A percentile compares a stretch with the other conserved stretches of the same genome.
phyloP scores from a whole-genome alignment of 2,113 vertebrate genomes.

The Gymnarchus niloticus region DNA sequence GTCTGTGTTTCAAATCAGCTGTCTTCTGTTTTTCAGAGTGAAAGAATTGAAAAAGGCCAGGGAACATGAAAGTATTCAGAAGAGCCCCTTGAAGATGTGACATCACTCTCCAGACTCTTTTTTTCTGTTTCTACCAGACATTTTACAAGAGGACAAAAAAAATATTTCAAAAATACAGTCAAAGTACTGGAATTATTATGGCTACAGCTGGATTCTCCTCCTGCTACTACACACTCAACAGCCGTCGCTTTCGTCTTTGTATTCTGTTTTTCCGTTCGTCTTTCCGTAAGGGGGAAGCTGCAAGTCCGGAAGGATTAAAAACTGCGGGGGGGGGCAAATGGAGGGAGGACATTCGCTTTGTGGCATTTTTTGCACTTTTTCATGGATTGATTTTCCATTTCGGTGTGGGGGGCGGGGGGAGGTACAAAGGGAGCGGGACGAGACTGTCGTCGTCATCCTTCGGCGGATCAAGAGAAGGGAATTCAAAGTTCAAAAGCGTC shows the following conservation, averaged over 20 bases:
- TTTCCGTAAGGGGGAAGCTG: constrained; percentile 57
- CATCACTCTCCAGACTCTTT: constrained; percentile 87
- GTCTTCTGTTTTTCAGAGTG: constrained; percentile 84
- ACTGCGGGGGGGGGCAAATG: constrained; percentile 42
- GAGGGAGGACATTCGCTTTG: constrained; percentile 62
- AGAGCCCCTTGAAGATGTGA: constrained; percentile 95
- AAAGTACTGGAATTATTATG: constrained; percentile 74
- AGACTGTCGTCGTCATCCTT: constrained; percentile 34
- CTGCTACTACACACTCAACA: constrained; percentile 55
- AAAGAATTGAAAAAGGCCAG: constrained; percentile 99
- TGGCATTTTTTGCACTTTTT: constrained; percentile 75
- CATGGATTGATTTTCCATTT: constrained; percentile 61
- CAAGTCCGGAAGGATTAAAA: constrained; percentile 50
- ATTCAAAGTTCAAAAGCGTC: constrained; percentile 38
- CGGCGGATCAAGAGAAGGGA: constrained; percentile 37
- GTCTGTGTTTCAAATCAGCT: constrained; percentile 24
- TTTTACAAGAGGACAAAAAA: constrained; percentile 73
- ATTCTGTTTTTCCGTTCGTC: constrained; percentile 58
- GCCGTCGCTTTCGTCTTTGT: constrained; percentile 50
- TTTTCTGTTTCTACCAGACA: constrained; percentile 96
- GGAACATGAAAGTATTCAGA: constrained; percentile 94
- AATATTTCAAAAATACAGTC: constrained; percentile 59
- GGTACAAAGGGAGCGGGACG: constrained; percentile 29
- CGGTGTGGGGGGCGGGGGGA: constrained; percentile 30
- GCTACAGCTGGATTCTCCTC: constrained; percentile 49